Evolutionary conservation across 23 tunicate species (phyloP), one percentile per base, ranked within the genome.

Genomic region (Ciona savignyi): DNA sequence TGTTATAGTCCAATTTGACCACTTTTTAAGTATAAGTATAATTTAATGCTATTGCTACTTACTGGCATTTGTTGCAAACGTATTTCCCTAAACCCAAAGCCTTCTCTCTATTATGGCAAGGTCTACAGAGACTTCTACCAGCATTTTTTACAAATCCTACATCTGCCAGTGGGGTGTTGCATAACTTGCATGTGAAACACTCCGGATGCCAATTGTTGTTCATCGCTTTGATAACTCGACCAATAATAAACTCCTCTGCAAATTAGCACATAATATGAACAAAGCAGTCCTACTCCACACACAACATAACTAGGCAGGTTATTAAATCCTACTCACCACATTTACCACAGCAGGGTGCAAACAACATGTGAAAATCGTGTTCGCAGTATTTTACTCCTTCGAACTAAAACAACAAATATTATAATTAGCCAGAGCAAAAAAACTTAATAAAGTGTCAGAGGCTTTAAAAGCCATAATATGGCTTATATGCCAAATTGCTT

Each of bases 21-120:
- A n/a, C n/a, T n/a, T n/a, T n/a, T n/a, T n/a, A n/a, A n/a, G n/a
- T n/a, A n/a, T n/a, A n/a, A n/a, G n/a, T n/a, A n/a, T n/a, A n/a
- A n/a, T n/a, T n/a, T n/a, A n/a, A n/a, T n/a, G n/a, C n/a, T n/a
- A n/a, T n/a, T n/a, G n/a, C n/a, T n/a, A n/a, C n/a, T 74, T 74
- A 90, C 97, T 84, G 89, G 92, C 99, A 95, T 83, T 95, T 95
- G 35, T 88, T 90, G 86, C 99, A 95, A 22, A 88, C 95, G 35
- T 90, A 85, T 77, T 83, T 81, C 35, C 91, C 94, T 21, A 77
- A 73, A 27, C 82, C 87, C 4, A 70, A 63, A 22, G 90, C 85
- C 61, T 81, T 83, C 62, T 88, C 90, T 70, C 85, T 60, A 60
- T 85, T 80, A 66, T 85, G 87, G 72, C 98, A 92, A 33, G 93